Evolutionary conservation across 2,888 invertebrate genomes (phyloP).

Genomic region (Drosophila sordidula): DNA sequence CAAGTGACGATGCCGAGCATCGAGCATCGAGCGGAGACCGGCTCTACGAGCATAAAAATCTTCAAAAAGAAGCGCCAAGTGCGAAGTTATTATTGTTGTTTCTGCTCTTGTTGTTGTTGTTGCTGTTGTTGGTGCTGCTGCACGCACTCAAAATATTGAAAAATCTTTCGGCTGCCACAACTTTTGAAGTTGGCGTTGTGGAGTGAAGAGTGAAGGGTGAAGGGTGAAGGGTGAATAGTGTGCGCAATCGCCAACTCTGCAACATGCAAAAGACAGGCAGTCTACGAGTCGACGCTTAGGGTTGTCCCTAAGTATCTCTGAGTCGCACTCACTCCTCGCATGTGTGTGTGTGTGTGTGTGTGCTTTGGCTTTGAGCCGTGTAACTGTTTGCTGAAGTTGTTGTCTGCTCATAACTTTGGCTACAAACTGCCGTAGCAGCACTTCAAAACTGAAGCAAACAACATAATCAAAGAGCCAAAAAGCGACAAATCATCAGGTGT

Average conservation of each 20-base stretch:
- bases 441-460: conserved; percentile 68
- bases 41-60: conserved; percentile 64
- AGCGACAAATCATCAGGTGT: conserved; percentile 58
- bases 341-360: conserved; percentile 11
- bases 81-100: conserved; percentile 61
- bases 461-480: conserved; percentile 66
- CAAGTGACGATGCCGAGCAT: conserved; percentile 36
- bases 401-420: conserved; percentile 33
- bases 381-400: conserved; percentile 45
- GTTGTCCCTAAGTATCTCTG: conserved; percentile 63
- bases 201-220: conserved; percentile 39
- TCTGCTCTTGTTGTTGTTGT: conserved; percentile 23
- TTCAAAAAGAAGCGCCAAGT: conserved; percentile 80
- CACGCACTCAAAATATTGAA: conserved; percentile 74
- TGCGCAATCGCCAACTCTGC: conserved; percentile 30
- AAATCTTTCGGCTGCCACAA: conserved; percentile 46
- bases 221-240: conserved; percentile 26
- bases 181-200: conserved; percentile 49
- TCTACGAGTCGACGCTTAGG: conserved; percentile 63
- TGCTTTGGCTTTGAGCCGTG: conserved; percentile 47
- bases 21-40: conserved; percentile 27
- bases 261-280: conserved; percentile 73
- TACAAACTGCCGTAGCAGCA: conserved; percentile 40
- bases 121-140: conserved; percentile 49
- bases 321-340: conserved; percentile 15